Evolutionary conservation across 2,888 invertebrate genomes (phyloP).

Genomic region (Phania funesta): DNA sequence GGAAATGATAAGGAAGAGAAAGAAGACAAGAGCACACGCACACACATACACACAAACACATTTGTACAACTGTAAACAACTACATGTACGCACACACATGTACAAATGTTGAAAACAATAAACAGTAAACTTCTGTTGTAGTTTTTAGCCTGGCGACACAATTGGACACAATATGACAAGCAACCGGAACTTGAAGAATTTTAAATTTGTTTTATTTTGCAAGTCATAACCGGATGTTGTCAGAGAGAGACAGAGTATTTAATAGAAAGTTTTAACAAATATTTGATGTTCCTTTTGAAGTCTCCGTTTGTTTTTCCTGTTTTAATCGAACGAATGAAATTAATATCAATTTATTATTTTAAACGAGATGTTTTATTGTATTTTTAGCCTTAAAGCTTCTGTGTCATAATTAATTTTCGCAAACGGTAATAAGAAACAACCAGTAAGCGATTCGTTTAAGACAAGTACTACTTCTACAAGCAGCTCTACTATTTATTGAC

Average conservation of each 20-base stretch:
- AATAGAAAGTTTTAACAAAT: constrained; percentile 45
- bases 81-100: not conserved
- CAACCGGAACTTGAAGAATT: constrained; percentile 62
- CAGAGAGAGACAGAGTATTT: constrained; percentile 33
- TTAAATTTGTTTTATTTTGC: constrained; percentile 40
- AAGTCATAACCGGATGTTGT: constrained; percentile 59
- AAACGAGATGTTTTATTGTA: not conserved
- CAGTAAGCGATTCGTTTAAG: too few relatives aligned
- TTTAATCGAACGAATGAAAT: not conserved
- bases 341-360: not conserved
- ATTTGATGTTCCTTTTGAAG: constrained; percentile 22
- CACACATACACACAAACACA: not conserved
- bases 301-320: not conserved
- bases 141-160: constrained; percentile 34
- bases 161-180: constrained; percentile 45
- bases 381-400: too few relatives aligned
- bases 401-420: too few relatives aligned
- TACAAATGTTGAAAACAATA: not conserved
- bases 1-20: constrained; percentile 78
- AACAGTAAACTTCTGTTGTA: not conserved
- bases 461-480: too few relatives aligned
- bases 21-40: constrained; percentile 54
- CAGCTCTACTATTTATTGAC: too few relatives aligned
- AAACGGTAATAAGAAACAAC: too few relatives aligned
- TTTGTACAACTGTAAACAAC: not conserved